Evolutionary conservation across 2,888 invertebrate species (phyloP).

Genomic region (Andrena bucephala): DNA sequence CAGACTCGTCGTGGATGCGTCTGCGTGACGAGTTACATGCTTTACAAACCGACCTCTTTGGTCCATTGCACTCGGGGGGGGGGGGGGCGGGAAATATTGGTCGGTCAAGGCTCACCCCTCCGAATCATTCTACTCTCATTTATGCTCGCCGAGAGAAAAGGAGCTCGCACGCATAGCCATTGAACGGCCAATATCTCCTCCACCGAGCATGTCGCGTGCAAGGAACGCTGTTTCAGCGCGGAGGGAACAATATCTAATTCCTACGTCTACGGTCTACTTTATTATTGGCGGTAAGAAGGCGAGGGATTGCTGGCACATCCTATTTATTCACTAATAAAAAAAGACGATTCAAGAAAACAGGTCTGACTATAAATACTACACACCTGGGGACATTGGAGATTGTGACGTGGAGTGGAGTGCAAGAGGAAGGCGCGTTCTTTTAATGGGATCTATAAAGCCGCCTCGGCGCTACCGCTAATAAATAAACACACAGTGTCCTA

Average conservation of each 20-base stretch:
- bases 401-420: slow-evolving; percentile 3
- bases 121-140: background rate
- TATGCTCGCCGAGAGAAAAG: background rate
- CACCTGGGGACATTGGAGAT: background rate
- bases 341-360: background rate
- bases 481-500: slow-evolving; percentile 35
- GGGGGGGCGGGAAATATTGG: background rate
- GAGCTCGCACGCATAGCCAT: background rate
- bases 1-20: slow-evolving; percentile 86
- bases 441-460: background rate
- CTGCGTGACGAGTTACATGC: slow-evolving; percentile 78
- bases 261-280: background rate
- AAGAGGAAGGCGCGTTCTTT: background rate
- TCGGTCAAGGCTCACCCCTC: background rate
- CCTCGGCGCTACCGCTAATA: background rate
- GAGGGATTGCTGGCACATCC: slow-evolving; percentile 34
- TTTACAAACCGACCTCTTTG: slow-evolving; percentile 2
- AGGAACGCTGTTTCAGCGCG: background rate
- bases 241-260: background rate
- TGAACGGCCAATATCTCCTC: slow-evolving; percentile 1
- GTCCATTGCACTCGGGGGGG: no score
- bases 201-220: slow-evolving; percentile 8
- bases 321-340: slow-evolving; percentile 44
- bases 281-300: slow-evolving; percentile 14
- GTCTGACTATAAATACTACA: slow-evolving; percentile 28